These are phyloP conservation scores for Distichodus sexfasciatus DNA, from an alignment of 2,797 vertebrate genomes.

Conservation along the genomic window DNA sequence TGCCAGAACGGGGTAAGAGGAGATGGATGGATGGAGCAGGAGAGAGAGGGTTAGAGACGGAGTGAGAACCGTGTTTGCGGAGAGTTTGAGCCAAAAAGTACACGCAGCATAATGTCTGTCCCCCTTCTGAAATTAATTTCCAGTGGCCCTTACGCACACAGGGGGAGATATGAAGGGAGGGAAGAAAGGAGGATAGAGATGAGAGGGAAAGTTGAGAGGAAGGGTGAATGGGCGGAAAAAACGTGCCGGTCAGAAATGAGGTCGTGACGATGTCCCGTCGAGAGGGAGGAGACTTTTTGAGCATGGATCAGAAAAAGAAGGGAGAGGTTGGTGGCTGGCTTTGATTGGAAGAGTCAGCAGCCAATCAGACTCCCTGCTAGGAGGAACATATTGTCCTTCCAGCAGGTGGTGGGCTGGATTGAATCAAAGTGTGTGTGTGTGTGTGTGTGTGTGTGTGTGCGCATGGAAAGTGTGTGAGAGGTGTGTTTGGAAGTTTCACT, in stretches of 20 bases:
- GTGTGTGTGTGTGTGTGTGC: neutral
- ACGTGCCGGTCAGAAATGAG: constrained; percentile 29
- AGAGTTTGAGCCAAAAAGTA: constrained; percentile 39
- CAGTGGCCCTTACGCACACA: neutral
- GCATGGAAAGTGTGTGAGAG: neutral
- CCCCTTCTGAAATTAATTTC: neutral
- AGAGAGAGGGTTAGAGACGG: constrained; percentile 39
- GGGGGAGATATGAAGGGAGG: neutral
- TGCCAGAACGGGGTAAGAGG: constrained; percentile 63
- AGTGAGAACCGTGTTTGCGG: constrained; percentile 51
- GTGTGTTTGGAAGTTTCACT: neutral
- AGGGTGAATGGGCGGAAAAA: constrained; percentile 13
- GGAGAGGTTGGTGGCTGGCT: constrained; percentile 56
- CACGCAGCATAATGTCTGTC: neutral
- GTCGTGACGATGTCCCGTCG: neutral
- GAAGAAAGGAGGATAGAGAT: neutral
- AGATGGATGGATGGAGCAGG: constrained; percentile 34
- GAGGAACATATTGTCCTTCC: constrained; percentile 41
- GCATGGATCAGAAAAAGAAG: constrained; percentile 2
- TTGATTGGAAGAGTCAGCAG: constrained; percentile 42
- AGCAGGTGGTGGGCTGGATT: constrained; percentile 21
- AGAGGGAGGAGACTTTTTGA: neutral
- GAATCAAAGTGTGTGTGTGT: constrained; percentile 51
- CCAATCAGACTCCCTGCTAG: constrained; percentile 34
- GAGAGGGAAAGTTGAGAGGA: neutral